Evolutionary conservation across 2,113 vertebrate species (phyloP), one percentile per base, ranked within the genome.

Genomic region (Mormyrus iriodes): DNA sequence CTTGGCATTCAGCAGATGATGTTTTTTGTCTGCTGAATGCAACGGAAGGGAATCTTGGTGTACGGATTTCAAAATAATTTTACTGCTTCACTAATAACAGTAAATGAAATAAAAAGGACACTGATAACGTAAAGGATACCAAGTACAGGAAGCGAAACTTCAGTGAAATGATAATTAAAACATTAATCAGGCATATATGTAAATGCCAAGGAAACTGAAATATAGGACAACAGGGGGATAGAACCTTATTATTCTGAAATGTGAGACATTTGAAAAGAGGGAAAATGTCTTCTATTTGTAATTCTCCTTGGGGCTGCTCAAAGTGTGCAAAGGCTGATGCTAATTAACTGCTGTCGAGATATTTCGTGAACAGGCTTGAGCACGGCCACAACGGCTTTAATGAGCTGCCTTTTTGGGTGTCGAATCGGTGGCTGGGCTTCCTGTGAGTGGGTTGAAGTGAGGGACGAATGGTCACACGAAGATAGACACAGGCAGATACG

Each of bases 261-360:
- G 87, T 49, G 42, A 88, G 92, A 92, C 93, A 90, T 90, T 88
- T 24, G 89, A 42, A 88, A 86, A 42, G 73, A 86, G 83, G 88
- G 61, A 48, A 87, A 88, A 79, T 69, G 85, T 53, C 87, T 90
- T 58, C 24, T 89, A 31, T n/a, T 24, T 88, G 83, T 42, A 92
- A 90, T 84, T 90, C 90, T 86, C 91, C 82, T 6, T 92, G 91
- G 88, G 89, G 1, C 76, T 87, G 86, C 85, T 94, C 93, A 92
- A 93, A 92, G 88, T 88, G n/a, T 88, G 94, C 91, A 93, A 93
- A 93, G 91, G 88, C 90, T 27, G 86, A 42, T 53, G 90, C 90
- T 95, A 93, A 95, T 95, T 93, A 93, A 90, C 91, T 12, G 89
- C 93, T 92, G 92, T 93, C 90, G 92, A 86, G 87, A 90, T 90